These are phyloP conservation scores for Lepus oiostolus DNA, from an alignment of 2,797 vertebrate genomes.

Conservation along the genomic window DNA sequence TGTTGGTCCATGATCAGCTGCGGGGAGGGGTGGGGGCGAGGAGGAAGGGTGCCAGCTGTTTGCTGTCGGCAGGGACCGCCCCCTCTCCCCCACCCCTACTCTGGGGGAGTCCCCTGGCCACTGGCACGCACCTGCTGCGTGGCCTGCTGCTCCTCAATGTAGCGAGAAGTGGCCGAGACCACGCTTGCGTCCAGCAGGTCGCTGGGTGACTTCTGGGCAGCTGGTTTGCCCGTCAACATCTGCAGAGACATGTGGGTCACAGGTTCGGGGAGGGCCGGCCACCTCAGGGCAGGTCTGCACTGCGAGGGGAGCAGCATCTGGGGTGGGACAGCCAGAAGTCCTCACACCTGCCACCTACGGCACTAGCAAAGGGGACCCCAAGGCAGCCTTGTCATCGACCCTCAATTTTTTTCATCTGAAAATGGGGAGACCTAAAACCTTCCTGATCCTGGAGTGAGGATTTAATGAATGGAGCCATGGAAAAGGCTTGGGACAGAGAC, in stretches of 20 bases:
- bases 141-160: slow-evolving; percentile 92
- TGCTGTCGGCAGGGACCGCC: background rate
- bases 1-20: slow-evolving; percentile 93
- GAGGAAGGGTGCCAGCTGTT: background rate
- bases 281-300: background rate
- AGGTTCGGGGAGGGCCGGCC: background rate
- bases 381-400: background rate
- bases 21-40: background rate
- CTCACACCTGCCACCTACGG: background rate
- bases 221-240: slow-evolving; percentile 47
- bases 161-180: slow-evolving; percentile 90
- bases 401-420: slow-evolving; percentile 1
- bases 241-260: background rate
- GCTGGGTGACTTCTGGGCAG: slow-evolving; percentile 54
- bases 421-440: background rate
- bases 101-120: background rate
- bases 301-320: background rate
- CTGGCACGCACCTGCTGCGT: slow-evolving; percentile 91
- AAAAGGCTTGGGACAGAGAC: background rate
- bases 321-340: background rate
- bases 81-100: background rate
- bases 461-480: background rate
- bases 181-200: slow-evolving; percentile 90
- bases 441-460: background rate
- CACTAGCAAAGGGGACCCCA: background rate